Evolutionary conservation across 2,797 vertebrate genomes (phyloP).

Genomic region (Tapera naevia): DNA sequence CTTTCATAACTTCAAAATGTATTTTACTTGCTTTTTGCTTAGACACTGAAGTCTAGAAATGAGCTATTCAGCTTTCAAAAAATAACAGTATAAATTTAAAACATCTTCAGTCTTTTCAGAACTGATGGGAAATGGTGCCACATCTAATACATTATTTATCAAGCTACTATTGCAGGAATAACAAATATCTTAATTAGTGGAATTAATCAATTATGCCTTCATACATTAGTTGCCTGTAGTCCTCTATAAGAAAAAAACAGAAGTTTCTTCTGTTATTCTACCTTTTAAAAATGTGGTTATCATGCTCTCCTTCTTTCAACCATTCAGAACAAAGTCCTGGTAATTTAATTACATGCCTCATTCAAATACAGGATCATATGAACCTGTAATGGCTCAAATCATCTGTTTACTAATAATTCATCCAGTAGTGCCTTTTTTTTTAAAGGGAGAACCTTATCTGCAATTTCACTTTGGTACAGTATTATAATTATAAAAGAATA

Average conservation of each 20-base stretch:
- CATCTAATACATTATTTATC: conserved; percentile 55
- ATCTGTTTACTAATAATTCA: conserved; percentile 71
- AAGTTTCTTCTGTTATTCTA: conserved; percentile 36
- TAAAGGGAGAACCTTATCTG: conserved; percentile 68
- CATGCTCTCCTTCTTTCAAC: conserved; percentile 49
- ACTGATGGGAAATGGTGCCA: background rate
- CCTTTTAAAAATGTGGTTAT: conserved; percentile 62
- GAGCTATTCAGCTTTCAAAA: background rate
- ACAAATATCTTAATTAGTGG: conserved; percentile 63
- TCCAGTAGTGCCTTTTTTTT: conserved; percentile 36
- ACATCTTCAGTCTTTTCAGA: conserved; percentile 11
- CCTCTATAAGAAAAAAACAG: conserved; percentile 6
- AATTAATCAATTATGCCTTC: conserved; percentile 64
- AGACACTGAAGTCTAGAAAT: background rate
- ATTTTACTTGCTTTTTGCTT: background rate
- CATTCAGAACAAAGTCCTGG: conserved; percentile 63
- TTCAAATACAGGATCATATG: conserved; percentile 64
- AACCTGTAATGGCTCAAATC: conserved; percentile 71
- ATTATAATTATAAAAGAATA: conserved; percentile 72
- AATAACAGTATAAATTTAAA: conserved; percentile 16
- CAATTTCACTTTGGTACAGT: conserved; percentile 65
- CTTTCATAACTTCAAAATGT: background rate
- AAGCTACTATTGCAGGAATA: conserved; percentile 55
- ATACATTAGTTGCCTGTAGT: conserved; percentile 47
- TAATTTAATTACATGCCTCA: conserved; percentile 69